These are phyloP conservation scores for Parambassis ranga DNA, from an alignment of 2,797 vertebrate species.

Conservation along the genomic window DNA sequence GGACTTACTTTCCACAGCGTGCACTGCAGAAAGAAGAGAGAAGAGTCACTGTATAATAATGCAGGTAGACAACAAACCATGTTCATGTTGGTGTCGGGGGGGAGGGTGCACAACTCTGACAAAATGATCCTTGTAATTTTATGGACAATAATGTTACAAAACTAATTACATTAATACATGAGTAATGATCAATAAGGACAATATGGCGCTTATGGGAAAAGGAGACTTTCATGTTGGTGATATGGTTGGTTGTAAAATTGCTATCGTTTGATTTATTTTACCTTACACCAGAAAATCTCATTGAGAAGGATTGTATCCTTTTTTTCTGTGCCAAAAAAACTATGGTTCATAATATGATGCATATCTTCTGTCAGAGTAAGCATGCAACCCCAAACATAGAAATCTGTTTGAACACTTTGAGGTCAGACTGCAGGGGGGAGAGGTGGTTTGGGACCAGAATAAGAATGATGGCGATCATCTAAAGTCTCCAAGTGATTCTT, in stretches of 20 bases:
- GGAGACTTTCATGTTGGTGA: neutral
- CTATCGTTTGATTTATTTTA: neutral
- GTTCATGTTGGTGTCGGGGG: neutral
- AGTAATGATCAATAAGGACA: neutral
- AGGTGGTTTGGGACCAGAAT: neutral
- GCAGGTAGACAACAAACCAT: slow-evolving; percentile 55
- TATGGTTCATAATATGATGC: neutral
- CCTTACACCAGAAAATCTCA: neutral
- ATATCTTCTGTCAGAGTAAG: neutral
- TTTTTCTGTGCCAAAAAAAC: neutral
- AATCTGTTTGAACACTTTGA: neutral
- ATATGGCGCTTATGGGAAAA: too few species aligned
- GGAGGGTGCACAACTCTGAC: slow-evolving; percentile 41
- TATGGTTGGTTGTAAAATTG: too few species aligned
- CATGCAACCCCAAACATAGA: slow-evolving; percentile 36
- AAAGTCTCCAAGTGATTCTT: slow-evolving; percentile 48
- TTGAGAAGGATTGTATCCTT: neutral
- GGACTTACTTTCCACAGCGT: slow-evolving; percentile 90
- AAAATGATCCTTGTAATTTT: neutral
- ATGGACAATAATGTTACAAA: neutral
- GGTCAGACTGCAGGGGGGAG: neutral
- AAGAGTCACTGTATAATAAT: slow-evolving; percentile 79
- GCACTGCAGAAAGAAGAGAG: slow-evolving; percentile 88
- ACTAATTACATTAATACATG: neutral
- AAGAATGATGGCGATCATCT: neutral